Evolutionary conservation across 2,797 vertebrate genomes (phyloP), one percentile per base, ranked within the genome.

Genomic region (Urosaurus nigricauda): DNA sequence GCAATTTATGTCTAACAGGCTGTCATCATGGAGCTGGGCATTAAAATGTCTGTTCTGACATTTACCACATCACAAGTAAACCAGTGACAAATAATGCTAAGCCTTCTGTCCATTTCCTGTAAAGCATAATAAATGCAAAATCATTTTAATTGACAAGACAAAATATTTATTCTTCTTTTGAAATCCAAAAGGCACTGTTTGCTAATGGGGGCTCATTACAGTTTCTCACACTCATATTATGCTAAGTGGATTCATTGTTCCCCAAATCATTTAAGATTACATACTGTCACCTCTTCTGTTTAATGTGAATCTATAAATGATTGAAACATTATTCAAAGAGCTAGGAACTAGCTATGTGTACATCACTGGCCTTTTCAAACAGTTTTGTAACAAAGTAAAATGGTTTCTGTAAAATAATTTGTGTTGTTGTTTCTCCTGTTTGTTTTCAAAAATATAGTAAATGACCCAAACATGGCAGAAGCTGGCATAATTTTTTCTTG

Each of bases 61-160:
- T 56, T 84, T 58, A 84, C 17, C 16, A 5, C 87, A 43, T 85
- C 83, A 79, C 24, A 79, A 89, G 79, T n/a, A 89, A 79, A 88
- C 35, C 24, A n/a, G 29, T 73, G 65, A 85, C 29, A 60, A 89
- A 84, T 70, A 73, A 85, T 78, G 63, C 35, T 84, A 79, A 58
- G 16, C 26, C 51, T 85, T 89, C 74, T 80, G 53, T 29, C 51
- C 37, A 35, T 73, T 85, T 71, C 88, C 56, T 73, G 51, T 63
- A 79, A 89, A 85, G 63, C 12, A 56, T n/a, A 63, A 51, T 35
- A 79, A 77, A 21, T 17, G 58, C 56, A 35, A 37, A 80, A 51
- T 81, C 37, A 53, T 81, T 73, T 73, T 60, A 81, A 68, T 60
- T 81, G 40, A 29, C 83, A 40, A 40, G 56, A 78, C 68, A 80